Evolutionary conservation across 2,797 vertebrate genomes (phyloP).

Genomic region (Chelmon rostratus): DNA sequence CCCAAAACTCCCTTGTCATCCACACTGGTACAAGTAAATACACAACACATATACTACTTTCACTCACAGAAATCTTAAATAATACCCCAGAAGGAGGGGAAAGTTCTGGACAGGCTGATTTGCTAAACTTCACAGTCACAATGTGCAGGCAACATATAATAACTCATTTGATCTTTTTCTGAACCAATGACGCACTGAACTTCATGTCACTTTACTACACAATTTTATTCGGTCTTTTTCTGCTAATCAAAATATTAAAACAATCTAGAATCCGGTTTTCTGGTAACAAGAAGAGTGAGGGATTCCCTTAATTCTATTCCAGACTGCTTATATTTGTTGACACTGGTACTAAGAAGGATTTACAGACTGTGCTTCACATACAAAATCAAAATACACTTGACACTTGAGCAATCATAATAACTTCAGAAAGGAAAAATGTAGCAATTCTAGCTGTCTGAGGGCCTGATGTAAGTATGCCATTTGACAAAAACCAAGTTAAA

Average conservation of each 20-base stretch:
- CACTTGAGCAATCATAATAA: conserved; percentile 79
- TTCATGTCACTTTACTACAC: conserved; percentile 87
- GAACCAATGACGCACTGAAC: conserved; percentile 87
- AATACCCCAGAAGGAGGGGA: conserved; percentile 20
- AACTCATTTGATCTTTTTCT: conserved; percentile 76
- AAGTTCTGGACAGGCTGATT: conserved; percentile 61
- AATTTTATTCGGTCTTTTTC: conserved; percentile 87
- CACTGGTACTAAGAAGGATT: conserved; percentile 79
- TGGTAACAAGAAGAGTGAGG: conserved; percentile 75
- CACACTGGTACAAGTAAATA: conserved; percentile 47
- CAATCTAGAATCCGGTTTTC: conserved; percentile 84
- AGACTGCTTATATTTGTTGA: conserved; percentile 79
- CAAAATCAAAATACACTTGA: conserved; percentile 85
- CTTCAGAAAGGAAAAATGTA: conserved; percentile 58
- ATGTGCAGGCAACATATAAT: conserved; percentile 62
- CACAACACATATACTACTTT: conserved; percentile 42
- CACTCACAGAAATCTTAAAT: conserved; percentile 26
- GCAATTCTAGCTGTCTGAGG: conserved; percentile 65
- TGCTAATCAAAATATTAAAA: conserved; percentile 85
- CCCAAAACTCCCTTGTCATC: conserved; percentile 68
- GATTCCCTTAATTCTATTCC: conserved; percentile 78
- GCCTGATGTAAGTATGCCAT: conserved; percentile 64
- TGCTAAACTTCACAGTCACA: conserved; percentile 71
- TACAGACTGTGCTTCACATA: conserved; percentile 86
- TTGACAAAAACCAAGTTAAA: conserved; percentile 71